These are phyloP conservation scores for Cheilosia scutellata DNA, from an alignment of 2,888 invertebrate genomes.

Conservation along the genomic window DNA sequence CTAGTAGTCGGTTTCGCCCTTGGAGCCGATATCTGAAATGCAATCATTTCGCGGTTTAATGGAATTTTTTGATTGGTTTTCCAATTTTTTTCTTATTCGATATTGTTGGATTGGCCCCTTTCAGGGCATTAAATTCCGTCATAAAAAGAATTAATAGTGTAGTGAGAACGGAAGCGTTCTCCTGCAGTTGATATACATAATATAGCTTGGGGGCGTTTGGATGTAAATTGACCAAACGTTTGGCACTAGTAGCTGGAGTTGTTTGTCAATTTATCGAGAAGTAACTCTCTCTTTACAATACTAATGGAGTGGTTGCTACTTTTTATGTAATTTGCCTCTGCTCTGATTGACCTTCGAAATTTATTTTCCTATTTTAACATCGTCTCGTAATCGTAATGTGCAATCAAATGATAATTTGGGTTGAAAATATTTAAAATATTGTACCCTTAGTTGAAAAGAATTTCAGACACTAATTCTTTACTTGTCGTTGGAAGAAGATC, in stretches of 20 bases:
- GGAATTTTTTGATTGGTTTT: slow-evolving; percentile 76
- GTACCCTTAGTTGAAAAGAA: no score
- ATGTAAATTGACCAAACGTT: slow-evolving; percentile 60
- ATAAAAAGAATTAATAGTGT: slow-evolving; percentile 65
- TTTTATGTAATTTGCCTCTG: no score
- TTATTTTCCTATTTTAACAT: no score
- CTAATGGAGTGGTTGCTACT: no score
- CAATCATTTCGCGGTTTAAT: slow-evolving; percentile 73
- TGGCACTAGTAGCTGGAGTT: slow-evolving; percentile 55
- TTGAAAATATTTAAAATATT: no score
- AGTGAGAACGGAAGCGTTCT: slow-evolving; percentile 72
- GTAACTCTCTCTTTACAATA: background rate
- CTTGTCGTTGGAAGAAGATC: no score
- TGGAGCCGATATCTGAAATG: slow-evolving; percentile 73
- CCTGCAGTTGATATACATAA: slow-evolving; percentile 24
- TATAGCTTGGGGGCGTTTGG: slow-evolving; percentile 60
- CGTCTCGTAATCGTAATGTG: no score
- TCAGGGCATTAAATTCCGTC: slow-evolving; percentile 65
- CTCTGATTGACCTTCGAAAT: no score
- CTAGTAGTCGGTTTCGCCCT: slow-evolving; percentile 64
- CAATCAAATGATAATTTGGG: no score
- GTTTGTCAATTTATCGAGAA: slow-evolving; percentile 62
- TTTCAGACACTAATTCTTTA: no score
- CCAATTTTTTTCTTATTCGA: slow-evolving; percentile 56
- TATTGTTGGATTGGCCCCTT: slow-evolving; percentile 47